Evolutionary conservation across 2,888 invertebrate species (phyloP).

Genomic region (Mythimna lalbum): DNA sequence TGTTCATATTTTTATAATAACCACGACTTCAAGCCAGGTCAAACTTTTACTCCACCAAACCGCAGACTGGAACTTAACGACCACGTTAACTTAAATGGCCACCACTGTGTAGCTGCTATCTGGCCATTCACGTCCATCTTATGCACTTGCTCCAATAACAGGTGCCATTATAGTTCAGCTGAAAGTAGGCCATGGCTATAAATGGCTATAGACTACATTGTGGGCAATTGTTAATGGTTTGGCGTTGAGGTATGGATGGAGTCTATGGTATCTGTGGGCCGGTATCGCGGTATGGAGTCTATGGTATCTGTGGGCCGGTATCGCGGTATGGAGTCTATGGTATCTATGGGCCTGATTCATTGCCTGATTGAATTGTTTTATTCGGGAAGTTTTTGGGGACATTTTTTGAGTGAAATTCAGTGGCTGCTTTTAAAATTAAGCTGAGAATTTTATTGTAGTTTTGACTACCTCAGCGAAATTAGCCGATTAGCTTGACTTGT

Average conservation of each 20-base stretch:
- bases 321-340: constrained; percentile 6
- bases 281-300: constrained; percentile 2
- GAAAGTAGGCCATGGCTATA: constrained; percentile 56
- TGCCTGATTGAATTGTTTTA: constrained; percentile 15
- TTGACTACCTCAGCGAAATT: too few species aligned
- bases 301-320: constrained; percentile 4
- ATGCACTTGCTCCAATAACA: constrained; percentile 54
- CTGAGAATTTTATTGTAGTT: too few species aligned
- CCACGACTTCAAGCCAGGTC: constrained; percentile 1
- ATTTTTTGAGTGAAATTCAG: too few species aligned
- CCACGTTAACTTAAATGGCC: constrained; percentile 8
- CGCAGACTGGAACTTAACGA: constrained; percentile 30
- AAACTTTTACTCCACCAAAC: constrained; percentile 27
- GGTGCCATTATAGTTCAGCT: constrained; percentile 54
- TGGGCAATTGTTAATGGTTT: constrained; percentile 47
- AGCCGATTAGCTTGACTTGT: too few species aligned
- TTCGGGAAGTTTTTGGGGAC: too few species aligned
- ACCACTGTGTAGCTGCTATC: constrained; percentile 24
- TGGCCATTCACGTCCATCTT: constrained; percentile 39
- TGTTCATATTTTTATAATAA: background rate
- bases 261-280: constrained; percentile 3
- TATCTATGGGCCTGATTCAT: constrained; percentile 1
- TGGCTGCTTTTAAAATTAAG: too few species aligned
- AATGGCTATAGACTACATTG: constrained; percentile 46
- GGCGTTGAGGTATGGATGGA: constrained; percentile 4